phyloP scores from a whole-genome alignment of 2,797 vertebrate genomes.

The Acanthopagrus latus region DNA sequence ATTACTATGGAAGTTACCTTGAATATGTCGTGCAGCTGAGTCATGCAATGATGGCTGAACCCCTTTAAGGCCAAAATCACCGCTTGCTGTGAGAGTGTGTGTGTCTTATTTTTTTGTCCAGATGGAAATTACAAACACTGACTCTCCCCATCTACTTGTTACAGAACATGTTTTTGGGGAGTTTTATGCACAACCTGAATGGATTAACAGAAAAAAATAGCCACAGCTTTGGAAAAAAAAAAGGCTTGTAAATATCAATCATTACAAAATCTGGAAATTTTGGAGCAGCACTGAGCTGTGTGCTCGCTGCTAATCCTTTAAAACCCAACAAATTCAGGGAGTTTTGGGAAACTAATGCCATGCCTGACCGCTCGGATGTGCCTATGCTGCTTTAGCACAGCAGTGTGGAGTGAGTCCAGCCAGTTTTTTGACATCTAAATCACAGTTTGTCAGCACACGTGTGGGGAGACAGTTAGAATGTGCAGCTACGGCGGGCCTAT shows the following conservation, averaged over 20 bases:
- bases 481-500: conserved; percentile 13
- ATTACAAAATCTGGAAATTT: conserved; percentile 76
- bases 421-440: conserved; percentile 59
- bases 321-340: conserved; percentile 77
- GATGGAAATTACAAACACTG: conserved; percentile 3
- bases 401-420: conserved; percentile 41
- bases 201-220: conserved; percentile 64
- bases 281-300: conserved; percentile 59
- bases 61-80: conserved; percentile 30
- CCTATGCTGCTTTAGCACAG: conserved; percentile 54
- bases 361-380: conserved; percentile 70
- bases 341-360: conserved; percentile 79
- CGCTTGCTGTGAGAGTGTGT: conserved; percentile 23
- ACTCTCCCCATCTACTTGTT: neutral
- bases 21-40: conserved; percentile 30
- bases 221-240: conserved; percentile 28
- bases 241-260: conserved; percentile 70
- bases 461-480: conserved; percentile 34
- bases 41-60: conserved; percentile 52
- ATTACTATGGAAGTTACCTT: conserved; percentile 53
- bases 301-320: conserved; percentile 78
- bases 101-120: conserved; percentile 21
- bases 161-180: conserved; percentile 3
- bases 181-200: conserved; percentile 48
- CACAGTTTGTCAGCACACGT: conserved; percentile 47